Percentiles rank a stretch among this genome's conserved stretches.
These are phyloP conservation scores for Nemurella pictetii DNA, from an alignment of 2,888 invertebrate genomes.

Conservation along the genomic window DNA sequence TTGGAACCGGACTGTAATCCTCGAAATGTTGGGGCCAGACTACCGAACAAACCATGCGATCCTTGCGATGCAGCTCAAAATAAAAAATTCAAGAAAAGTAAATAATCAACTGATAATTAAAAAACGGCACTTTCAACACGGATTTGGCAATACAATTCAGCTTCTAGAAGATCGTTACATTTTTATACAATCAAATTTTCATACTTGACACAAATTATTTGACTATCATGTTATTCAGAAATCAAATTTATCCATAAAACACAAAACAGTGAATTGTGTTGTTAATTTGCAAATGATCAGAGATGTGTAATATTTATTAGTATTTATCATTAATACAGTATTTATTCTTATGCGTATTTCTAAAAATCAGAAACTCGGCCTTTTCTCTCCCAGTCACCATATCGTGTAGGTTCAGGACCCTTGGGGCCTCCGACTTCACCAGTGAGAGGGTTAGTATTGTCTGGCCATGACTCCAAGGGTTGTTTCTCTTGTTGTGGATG, in stretches of 20 bases:
- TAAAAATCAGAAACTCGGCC: conserved; percentile 95
- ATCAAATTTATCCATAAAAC: not conserved
- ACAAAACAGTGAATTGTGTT: not conserved
- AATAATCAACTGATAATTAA: not conserved
- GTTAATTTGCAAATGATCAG: not conserved
- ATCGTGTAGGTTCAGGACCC: conserved; percentile 98
- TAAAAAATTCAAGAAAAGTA: not conserved
- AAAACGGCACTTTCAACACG: not conserved
- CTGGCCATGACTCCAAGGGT: conserved; percentile 80
- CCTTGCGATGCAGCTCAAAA: not conserved
- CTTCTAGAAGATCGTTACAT: not conserved
- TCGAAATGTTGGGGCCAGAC: not conserved
- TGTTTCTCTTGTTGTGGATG: conserved; percentile 81
- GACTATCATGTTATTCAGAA: not conserved
- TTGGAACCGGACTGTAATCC: not conserved
- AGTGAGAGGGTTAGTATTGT: conserved; percentile 86
- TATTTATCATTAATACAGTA: not conserved
- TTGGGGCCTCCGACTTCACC: conserved; percentile 94
- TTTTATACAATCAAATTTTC: not conserved
- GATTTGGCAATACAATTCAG: not conserved
- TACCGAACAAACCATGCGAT: not conserved
- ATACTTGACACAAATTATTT: not conserved
- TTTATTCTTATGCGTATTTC: conserved; percentile 41
- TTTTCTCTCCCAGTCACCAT: conserved; percentile 99
- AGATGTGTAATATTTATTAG: not conserved